Percentiles rank a stretch among this genome's conserved stretches.
These are phyloP conservation scores for Entelurus aequoreus DNA, from an alignment of 2,113 vertebrate species.

Conservation along the genomic window DNA sequence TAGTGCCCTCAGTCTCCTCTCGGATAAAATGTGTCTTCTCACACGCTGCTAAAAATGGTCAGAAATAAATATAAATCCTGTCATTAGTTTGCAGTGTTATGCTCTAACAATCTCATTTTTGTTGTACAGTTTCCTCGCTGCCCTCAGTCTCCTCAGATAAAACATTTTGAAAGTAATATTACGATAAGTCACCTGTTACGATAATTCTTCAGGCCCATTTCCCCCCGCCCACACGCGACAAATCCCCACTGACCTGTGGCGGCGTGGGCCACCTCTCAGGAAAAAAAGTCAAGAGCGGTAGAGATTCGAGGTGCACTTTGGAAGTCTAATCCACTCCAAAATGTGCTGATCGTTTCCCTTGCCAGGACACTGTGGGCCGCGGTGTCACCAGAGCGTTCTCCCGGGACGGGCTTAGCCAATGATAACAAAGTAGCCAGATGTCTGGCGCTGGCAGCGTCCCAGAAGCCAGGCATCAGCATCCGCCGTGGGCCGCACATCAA, in stretches of 20 bases:
- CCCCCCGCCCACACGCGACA: slow-evolving; percentile 47
- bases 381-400: slow-evolving; percentile 92
- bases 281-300: slow-evolving; percentile 56
- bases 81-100: no score
- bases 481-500: slow-evolving; percentile 95
- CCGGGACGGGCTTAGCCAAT: slow-evolving; percentile 96
- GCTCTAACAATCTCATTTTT: no score
- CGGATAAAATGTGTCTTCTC: no score
- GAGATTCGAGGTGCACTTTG: slow-evolving; percentile 88
- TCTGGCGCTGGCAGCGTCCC: slow-evolving; percentile 94
- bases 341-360: slow-evolving; percentile 91
- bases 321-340: slow-evolving; percentile 84
- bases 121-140: no score
- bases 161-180: no score
- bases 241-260: slow-evolving; percentile 55
- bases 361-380: slow-evolving; percentile 94
- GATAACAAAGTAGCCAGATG: slow-evolving; percentile 99
- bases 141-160: no score
- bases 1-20: no score
- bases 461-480: slow-evolving; percentile 88
- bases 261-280: slow-evolving; percentile 42
- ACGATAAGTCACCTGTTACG: no score
- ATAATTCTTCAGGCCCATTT: slow-evolving; percentile 26
- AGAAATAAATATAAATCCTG: no score
- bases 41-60: no score